Base-by-base conservation (phyloP, 2,888 invertebrate species). In the Drosophila neutralis region DNA sequence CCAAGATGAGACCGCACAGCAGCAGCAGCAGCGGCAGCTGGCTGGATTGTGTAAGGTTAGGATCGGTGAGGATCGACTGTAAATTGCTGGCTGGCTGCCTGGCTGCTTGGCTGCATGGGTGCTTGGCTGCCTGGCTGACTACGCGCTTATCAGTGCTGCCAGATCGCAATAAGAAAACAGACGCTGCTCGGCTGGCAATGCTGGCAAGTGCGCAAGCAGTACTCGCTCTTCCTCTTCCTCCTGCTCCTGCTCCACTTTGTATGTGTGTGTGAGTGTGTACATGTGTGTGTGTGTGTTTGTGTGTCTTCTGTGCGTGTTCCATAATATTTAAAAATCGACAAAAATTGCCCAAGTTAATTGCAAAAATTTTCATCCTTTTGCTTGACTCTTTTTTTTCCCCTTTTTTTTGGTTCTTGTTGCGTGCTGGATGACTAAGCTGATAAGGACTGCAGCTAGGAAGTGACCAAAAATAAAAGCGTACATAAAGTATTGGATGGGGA, bases 311-410 rank as follows among this genome's bases (percentile, higher is more conserved):
- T 90, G 90, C 90, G 90, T 90, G 90, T 87, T 86, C 76, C 73
- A 67, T 81, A 90, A 91, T 90, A 90, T 90, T 90, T 90, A 90
- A 90, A 89, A 90, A 90, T 81, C 81, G 80, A 70, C 78, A 80
- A 79, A 84, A 85, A 80, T 72, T 81, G 76, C 72, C 72, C 73
- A 78, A 78, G 91, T 90, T 90, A 90, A 90, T 90, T 90, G 90
- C 89, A 80, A 89, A 87, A 82, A 48, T 61, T 45, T 53, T 59
- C 21, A 18, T 53, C 27, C 52, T 67, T 62, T 52, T 60, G 42
- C 69, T 68, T 59, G 48, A 38, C 35, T 57, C 38, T 13, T 2
- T 49, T 36, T 52, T 48, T 61, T 18, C 0, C 2, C 0, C 4
- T 54, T 64, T 60, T 64, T 60, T 76, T 69, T 13, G 13, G 13